phyloP scores from a whole-genome alignment of 2,797 vertebrate species.

The Nannoperca australis region DNA sequence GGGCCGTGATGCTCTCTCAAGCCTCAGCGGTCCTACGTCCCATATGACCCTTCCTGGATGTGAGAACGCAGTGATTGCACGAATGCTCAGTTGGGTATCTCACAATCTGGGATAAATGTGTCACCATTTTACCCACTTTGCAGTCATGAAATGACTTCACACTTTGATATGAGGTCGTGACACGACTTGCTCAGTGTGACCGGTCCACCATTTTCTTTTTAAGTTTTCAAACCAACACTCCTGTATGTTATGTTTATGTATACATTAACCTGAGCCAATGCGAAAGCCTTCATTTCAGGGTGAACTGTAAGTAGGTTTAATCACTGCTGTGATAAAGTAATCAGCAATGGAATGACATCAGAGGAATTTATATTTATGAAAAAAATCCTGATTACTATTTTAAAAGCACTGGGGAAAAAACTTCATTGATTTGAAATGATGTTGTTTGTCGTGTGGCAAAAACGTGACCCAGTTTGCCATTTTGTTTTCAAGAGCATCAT shows the following conservation, averaged over 20 bases:
- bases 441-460: constrained; percentile 32
- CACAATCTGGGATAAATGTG: constrained; percentile 60
- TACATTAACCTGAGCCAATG: neutral
- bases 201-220: neutral
- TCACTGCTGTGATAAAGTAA: neutral
- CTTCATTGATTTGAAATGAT: constrained; percentile 34
- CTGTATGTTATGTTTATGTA: neutral
- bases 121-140: constrained; percentile 35
- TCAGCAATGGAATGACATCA: neutral
- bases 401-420: constrained; percentile 43
- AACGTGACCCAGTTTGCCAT: constrained; percentile 37
- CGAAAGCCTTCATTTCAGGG: constrained; percentile 3
- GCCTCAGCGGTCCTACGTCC: constrained; percentile 56
- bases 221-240: neutral
- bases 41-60: constrained; percentile 67
- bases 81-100: constrained; percentile 75
- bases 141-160: constrained; percentile 34
- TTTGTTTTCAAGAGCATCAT: constrained; percentile 54
- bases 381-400: constrained; percentile 27
- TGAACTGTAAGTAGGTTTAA: neutral
- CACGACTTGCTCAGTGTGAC: neutral
- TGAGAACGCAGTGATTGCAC: constrained; percentile 41
- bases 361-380: constrained; percentile 25
- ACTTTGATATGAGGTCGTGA: constrained; percentile 31
- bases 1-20: constrained; percentile 57